Conservation (phyloP, 2,888 invertebrate species). For the Autographa pulchrina region DNA sequence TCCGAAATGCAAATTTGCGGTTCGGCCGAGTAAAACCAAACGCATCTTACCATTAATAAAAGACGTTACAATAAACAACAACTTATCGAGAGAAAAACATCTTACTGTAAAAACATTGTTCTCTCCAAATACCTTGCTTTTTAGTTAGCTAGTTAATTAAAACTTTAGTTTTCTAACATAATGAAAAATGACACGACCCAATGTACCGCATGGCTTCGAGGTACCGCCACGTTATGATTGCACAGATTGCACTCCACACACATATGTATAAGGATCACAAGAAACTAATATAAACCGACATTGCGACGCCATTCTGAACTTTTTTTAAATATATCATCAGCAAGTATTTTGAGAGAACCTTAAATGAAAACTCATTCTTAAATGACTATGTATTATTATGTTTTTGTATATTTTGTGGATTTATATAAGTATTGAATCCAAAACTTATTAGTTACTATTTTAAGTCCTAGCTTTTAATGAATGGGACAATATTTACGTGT, state of each 20-base stretch:
- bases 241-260: too few relatives aligned
- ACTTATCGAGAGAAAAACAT: slow-evolving; percentile 17
- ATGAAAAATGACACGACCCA: too few relatives aligned
- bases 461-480: background rate
- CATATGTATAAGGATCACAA: too few relatives aligned
- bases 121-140: background rate
- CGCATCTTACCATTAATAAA: slow-evolving; percentile 11
- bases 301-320: background rate
- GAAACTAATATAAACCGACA: background rate
- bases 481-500: background rate
- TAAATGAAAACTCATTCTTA: background rate
- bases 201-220: too few relatives aligned
- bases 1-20: background rate
- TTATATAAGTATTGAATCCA: background rate
- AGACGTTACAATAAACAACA: slow-evolving; percentile 20
- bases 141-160: background rate
- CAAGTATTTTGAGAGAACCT: background rate
- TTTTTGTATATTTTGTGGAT: background rate
- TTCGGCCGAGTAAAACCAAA: background rate
- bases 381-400: background rate
- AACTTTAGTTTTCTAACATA: background rate
- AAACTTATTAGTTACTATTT: too few relatives aligned
- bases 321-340: background rate
- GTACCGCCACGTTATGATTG: too few relatives aligned
- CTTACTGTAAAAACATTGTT: slow-evolving; percentile 10